Evolutionary conservation across 1,140 invertebrate species (phyloP), one percentile per base, ranked within the genome.

Genomic region (Venturia canescens): DNA sequence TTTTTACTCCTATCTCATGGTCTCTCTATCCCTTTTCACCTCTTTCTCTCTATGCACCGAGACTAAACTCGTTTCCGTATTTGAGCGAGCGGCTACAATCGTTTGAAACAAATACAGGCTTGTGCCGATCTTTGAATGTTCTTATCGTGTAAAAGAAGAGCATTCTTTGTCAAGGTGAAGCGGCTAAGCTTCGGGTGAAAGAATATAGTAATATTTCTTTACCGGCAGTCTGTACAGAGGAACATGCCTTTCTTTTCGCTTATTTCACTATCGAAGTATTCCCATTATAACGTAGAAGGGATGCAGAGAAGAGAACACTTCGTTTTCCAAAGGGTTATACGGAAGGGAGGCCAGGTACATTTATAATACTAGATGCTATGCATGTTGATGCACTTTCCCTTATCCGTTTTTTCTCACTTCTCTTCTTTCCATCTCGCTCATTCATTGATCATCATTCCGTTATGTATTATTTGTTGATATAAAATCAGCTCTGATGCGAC

Each of bases 21-120:
- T 31, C 0, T 50, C 26, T n/a, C 44, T 75, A 7, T 50, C 53
- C 53, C 38, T 48, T 48, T 50, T 18, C 71, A 3, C 9, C 23
- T 79, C 26, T 27, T 21, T 29, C 60, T 9, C 23, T 21, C 48
- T 44, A 26, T 72, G 78, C 44, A 1, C 0, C 16, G 44, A 66
- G 44, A 67, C 27, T 70, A 79, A 79, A 79, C 63, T 70, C 48
- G 67, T 70, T 79, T 79, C 78, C 70, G 67, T 53, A 79, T 72
- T 79, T 72, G 63, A 44, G 27, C n/a, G 66, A 57, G 60, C 18
- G 75, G n/a, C 16, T 66, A 4, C 16, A 79, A 15, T 44, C 31
- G 23, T 23, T 38, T 69, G 67, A 69, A 79, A 79, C 53, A 44
- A 53, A 69, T 69, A 79, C 53, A 66, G 18, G 63, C 27, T 53